These are phyloP conservation scores for Microcebus griseorufus DNA, from an alignment of 2,113 vertebrate species.

Conservation along the genomic window DNA sequence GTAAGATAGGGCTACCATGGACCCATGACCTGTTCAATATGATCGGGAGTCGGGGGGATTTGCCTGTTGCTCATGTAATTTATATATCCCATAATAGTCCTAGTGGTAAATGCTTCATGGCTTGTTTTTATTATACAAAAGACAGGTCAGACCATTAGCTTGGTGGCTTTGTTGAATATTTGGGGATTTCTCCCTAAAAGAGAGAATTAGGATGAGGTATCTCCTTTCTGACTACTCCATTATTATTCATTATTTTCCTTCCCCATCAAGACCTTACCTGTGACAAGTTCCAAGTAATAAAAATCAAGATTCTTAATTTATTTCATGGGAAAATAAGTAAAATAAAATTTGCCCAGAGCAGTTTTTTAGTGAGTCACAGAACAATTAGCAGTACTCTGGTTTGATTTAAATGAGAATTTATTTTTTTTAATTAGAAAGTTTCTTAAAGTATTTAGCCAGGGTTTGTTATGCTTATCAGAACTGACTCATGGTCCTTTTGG, in stretches of 20 bases:
- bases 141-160: background rate
- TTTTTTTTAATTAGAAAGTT: constrained; percentile 36
- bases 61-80: background rate
- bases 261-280: background rate
- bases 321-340: constrained; percentile 43
- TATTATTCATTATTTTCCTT: constrained; percentile 8
- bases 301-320: constrained; percentile 27
- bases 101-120: background rate
- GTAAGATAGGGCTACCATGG: background rate
- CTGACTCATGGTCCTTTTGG: constrained; percentile 60
- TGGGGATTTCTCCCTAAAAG: constrained; percentile 15
- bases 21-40: background rate
- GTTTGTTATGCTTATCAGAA: constrained; percentile 37
- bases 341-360: constrained; percentile 27
- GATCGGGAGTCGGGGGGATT: background rate
- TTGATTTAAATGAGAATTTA: constrained; percentile 42
- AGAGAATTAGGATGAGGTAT: background rate
- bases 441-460: constrained; percentile 10
- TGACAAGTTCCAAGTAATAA: background rate
- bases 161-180: constrained; percentile 13
- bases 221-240: background rate
- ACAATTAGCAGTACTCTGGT: constrained; percentile 19
- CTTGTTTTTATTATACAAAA: constrained; percentile 31
- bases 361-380: constrained; percentile 51
- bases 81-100: background rate